Base-by-base conservation (phyloP, 1,140 invertebrate species). In the Hylyphantes graminicola region DNA sequence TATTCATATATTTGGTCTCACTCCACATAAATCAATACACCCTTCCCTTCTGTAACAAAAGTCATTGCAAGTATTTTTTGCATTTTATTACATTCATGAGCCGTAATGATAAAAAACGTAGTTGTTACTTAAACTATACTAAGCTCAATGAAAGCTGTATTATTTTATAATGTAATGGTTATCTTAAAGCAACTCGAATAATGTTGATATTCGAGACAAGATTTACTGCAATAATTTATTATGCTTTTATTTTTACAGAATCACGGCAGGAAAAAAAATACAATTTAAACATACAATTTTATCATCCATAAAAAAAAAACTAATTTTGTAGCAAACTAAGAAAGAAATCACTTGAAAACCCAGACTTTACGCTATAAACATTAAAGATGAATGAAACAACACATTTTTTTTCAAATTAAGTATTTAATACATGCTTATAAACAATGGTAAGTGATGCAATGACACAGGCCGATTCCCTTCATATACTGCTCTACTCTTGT, bases 351-450 rank as follows among this genome's bases (percentile, higher is more conserved):
- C 12, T 70, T n/a, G 53, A 57, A 74, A 19, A 55, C 11, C n/a
- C 4, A 54, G 19, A 15, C 5, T 35, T 15, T 51, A 59, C 21
- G 10, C 10, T 6, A 65, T 57, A 74, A 74, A 19, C 53, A 57
- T 57, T 74, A 57, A 17, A 63, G 55, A 55, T 48, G 15, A 59
- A 70, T 50, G 50, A 65, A 82, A 76, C 21, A 83, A 54, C 73
- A 35, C 68, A 57, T 15, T 50, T 54, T 74, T 35, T 77, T 35
- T 57, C 11, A 77, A 70, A 70, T 85, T 74, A 83, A 83, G 72
- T 85, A 70, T 76, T 70, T 68, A 35, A 70, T 77, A 85, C 63
- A 85, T 74, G 61, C 55, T 51, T 83, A 67, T 51, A 83, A 70
- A 85, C 21, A 51, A 84, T 19, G 53, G n/a, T 19, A 75, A 75